Conservation (phyloP, 1,140 invertebrate species). For the Anastatus disparis region DNA sequence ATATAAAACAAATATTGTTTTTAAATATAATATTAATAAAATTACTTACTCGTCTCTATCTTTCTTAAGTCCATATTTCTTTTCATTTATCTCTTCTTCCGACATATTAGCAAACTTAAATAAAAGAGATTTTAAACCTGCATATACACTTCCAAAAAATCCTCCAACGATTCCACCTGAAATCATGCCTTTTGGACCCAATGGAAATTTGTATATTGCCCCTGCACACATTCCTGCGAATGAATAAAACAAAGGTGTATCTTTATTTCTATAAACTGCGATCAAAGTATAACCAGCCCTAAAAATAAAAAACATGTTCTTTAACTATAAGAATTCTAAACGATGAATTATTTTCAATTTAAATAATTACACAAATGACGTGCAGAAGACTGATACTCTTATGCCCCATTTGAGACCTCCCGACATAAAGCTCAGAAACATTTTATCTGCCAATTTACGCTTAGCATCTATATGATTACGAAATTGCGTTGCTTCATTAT, state of each 20-base stretch:
- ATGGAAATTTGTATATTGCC: constrained; percentile 70
- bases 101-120: constrained; percentile 44
- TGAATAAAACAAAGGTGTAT: constrained; percentile 74
- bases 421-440: constrained; percentile 73
- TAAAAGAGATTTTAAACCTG: constrained; percentile 60
- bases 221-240: constrained; percentile 73
- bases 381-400: constrained; percentile 73
- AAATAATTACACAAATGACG: constrained; percentile 71
- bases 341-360: constrained; percentile 9
- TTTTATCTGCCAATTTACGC: constrained; percentile 74
- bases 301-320: constrained; percentile 44
- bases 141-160: constrained; percentile 67
- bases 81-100: not conserved
- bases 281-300: constrained; percentile 72
- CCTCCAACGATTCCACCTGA: constrained; percentile 71
- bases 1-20: not conserved
- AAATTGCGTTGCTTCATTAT: constrained; percentile 78
- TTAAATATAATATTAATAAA: not conserved
- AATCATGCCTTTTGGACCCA: constrained; percentile 73
- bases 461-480: constrained; percentile 75
- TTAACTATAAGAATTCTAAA: constrained; percentile 1
- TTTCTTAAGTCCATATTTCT: not conserved
- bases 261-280: constrained; percentile 73
- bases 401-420: constrained; percentile 76
- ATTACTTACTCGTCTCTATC: not conserved